Conservation (phyloP, 1,140 invertebrate species). For the Cydia splendana region DNA sequence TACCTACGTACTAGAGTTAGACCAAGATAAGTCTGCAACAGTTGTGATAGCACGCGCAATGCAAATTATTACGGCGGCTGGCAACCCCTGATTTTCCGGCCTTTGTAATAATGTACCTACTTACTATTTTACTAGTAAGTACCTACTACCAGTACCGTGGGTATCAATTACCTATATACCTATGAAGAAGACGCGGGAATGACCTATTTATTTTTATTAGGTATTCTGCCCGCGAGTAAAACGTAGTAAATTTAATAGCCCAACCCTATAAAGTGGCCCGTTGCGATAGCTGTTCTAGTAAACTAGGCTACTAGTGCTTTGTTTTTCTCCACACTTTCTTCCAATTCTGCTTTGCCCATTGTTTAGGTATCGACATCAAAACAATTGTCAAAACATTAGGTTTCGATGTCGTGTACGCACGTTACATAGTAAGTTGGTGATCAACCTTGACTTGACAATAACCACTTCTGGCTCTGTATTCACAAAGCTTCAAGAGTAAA, state of each 20-base stretch:
- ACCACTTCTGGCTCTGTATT: constrained; percentile 38
- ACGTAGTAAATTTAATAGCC: background rate
- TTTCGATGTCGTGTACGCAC: constrained; percentile 48
- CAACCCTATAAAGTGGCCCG: background rate
- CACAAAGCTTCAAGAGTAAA: background rate
- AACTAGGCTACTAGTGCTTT: constrained; percentile 5
- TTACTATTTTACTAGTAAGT: too few relatives aligned
- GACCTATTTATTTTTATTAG: background rate
- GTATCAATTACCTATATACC: too few relatives aligned
- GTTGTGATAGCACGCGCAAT: too few relatives aligned
- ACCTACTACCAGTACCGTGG: too few relatives aligned
- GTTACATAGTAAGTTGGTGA: constrained; percentile 48
- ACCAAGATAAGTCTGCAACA: too few relatives aligned
- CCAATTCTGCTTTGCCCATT: constrained; percentile 3
- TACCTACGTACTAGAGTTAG: too few relatives aligned
- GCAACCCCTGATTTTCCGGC: too few relatives aligned
- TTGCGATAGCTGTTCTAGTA: background rate
- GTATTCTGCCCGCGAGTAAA: background rate
- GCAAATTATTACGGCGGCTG: too few relatives aligned
- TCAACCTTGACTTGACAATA: constrained; percentile 54
- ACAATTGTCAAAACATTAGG: constrained; percentile 52
- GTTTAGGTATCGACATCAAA: constrained; percentile 17
- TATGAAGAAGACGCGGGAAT: too few relatives aligned
- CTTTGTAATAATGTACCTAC: too few relatives aligned
- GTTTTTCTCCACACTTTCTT: constrained; percentile 24